Base-by-base conservation (phyloP, 2,888 invertebrate genomes). In the Chloromyia formosa region DNA sequence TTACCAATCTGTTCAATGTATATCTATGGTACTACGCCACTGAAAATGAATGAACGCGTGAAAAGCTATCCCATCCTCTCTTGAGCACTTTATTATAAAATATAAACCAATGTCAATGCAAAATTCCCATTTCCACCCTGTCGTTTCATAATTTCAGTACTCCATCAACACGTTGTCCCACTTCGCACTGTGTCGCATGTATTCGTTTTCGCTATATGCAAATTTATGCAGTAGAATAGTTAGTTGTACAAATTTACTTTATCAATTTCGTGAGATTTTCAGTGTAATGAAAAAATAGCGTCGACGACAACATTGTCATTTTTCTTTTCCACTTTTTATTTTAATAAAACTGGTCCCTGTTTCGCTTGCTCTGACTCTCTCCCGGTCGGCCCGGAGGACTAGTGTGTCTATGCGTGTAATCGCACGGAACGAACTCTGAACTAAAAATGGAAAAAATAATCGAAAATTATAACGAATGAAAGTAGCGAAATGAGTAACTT, bases 221-320 rank as follows among this genome's bases (percentile, higher is more conserved):
- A 66, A 66, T 66, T 66, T 66, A 66, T 66, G 66, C 49, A 66
- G 66, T 23, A 66, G 49, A 1, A 66, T 66, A 66, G 66, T 66
- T 66, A 66, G 66, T 66, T 66, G 66, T 66, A 66, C 66, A 66
- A 66, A 66, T 66, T 66, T 66, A 66, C 66, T 66, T 66, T 66
- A 66, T 66, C 66, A 66, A 66, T 66, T 66, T 66, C 35, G 45
- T 49, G 66, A 66, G 66, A 66, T 66, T 66, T 66, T 66, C 66
- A 20, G 45, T 22, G 49, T 22, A 45, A 14, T 23, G 49, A 66
- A 66, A 66, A 66, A 66, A 49, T 49, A 20, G 49, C 66, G 66
- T 45, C 66, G 62, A 40, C 62, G 62, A 62, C 62, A 62, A 16
- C 16, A 35, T 62, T 35, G 27, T 35, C 27, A 7, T 35, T 35